Evolutionary conservation across 2,888 invertebrate genomes (phyloP), one percentile per base, ranked within the genome.

Genomic region (Hemithea aestivaria): DNA sequence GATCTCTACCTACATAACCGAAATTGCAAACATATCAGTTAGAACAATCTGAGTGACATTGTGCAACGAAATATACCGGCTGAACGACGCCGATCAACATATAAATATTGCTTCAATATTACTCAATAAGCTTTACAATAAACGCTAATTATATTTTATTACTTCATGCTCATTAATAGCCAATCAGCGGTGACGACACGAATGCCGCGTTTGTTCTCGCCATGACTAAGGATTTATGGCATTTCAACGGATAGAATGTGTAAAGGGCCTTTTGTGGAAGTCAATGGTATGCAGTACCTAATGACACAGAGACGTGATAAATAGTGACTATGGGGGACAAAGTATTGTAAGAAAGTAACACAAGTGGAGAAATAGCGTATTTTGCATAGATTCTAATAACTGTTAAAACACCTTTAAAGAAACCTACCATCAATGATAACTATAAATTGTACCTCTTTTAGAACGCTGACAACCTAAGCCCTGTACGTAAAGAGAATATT

Each of bases 131-230:
- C 31, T 20, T 24, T 21, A 35, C 32, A 40, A 35, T 31, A 8
- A 23, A 27, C 29, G 31, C 22, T 40, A 35, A 40, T 36, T 41
- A 32, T 31, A 35, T 35, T 36, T 34, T 32, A 41, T 36, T 32
- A 24, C 32, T 41, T 41, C 40, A 41, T 36, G 40, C 40, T 41
- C 35, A 36, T 41, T 41, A 41, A 24, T 16, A 23, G 31, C 7
- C 35, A 27, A 36, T 36, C 28, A 35, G 40, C 27, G 26, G 35
- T 41, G 35, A 41, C 35, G 35, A 41, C 40, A 41, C 25, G 20
- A 32, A 41, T 41, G 27, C 40, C 40, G 20, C 22, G 32, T 26
- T 23, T 27, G 27, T 31, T 35, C 11, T 23, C 12, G 21, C 34
- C 27, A 23, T 40, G 40, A 32, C 40, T 40, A 31, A 40, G 35